phyloP scores from a whole-genome alignment of 2,888 invertebrate genomes.

The Eretmocerus hayati region DNA sequence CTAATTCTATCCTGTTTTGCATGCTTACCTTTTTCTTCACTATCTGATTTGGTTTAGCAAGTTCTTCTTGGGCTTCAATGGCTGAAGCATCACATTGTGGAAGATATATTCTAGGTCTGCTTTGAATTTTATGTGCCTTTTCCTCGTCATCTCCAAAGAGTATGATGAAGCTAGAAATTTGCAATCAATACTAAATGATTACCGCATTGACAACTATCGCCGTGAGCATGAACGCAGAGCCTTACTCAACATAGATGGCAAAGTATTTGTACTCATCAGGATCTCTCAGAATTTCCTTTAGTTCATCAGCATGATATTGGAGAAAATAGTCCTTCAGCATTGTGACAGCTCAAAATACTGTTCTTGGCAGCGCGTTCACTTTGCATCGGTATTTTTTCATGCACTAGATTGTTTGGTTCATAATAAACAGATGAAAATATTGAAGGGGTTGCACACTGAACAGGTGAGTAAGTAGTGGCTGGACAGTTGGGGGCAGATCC shows the following conservation, averaged over 20 bases:
- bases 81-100: conserved; percentile 59
- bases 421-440: too few relatives aligned
- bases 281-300: conserved; percentile 57
- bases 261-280: conserved; percentile 57
- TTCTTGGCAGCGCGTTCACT: too few relatives aligned
- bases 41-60: conserved; percentile 46
- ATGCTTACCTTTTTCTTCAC: conserved; percentile 54
- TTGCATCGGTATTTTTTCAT: too few relatives aligned
- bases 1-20: not conserved
- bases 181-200: conserved; percentile 2
- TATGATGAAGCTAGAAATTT: conserved; percentile 56
- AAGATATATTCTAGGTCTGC: conserved; percentile 57
- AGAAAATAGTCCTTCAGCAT: conserved; percentile 51
- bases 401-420: too few relatives aligned
- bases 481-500: too few relatives aligned
- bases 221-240: conserved; percentile 3
- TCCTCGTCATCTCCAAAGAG: conserved; percentile 63
- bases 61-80: conserved; percentile 54
- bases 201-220: not conserved
- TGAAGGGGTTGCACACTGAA: too few relatives aligned
- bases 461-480: too few relatives aligned
- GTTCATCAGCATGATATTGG: conserved; percentile 55
- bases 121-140: conserved; percentile 61
- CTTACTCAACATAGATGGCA: conserved; percentile 65
- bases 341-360: too few relatives aligned